Conservation (phyloP, 2,113 vertebrate species). For the Oreocharis arfaki region DNA sequence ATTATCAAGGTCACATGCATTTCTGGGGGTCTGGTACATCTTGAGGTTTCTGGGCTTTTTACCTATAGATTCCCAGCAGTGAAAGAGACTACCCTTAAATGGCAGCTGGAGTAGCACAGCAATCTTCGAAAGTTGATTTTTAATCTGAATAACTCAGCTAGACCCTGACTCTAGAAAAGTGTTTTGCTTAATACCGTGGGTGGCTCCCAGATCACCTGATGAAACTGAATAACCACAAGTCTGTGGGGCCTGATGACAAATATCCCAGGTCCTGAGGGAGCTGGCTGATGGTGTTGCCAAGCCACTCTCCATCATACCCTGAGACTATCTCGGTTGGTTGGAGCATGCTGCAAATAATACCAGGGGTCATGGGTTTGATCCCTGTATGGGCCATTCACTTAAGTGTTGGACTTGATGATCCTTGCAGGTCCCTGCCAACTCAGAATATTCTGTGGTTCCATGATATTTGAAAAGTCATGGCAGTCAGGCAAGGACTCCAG, state of each 20-base stretch:
- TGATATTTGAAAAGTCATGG: neutral
- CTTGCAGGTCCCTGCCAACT: neutral
- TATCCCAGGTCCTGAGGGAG: neutral
- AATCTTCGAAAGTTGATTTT: neutral
- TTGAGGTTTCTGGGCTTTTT: neutral
- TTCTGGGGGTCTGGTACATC: neutral
- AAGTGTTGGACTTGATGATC: neutral
- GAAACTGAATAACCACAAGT: neutral
- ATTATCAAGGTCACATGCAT: neutral
- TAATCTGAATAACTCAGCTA: neutral
- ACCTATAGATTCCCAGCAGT: neutral
- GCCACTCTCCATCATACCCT: neutral
- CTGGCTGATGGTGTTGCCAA: neutral
- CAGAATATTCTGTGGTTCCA: neutral
- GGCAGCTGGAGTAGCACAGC: neutral
- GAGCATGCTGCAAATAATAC: neutral
- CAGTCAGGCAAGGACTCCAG: neutral
- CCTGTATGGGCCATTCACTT: neutral
- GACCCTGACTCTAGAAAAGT: neutral
- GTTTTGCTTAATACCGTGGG: neutral
- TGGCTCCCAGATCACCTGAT: neutral
- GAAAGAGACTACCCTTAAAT: neutral
- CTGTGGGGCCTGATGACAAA: neutral
- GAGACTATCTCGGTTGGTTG: neutral
- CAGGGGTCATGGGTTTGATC: neutral